phyloP scores from a whole-genome alignment of 2,888 invertebrate species.

The Trisateles emortualis region DNA sequence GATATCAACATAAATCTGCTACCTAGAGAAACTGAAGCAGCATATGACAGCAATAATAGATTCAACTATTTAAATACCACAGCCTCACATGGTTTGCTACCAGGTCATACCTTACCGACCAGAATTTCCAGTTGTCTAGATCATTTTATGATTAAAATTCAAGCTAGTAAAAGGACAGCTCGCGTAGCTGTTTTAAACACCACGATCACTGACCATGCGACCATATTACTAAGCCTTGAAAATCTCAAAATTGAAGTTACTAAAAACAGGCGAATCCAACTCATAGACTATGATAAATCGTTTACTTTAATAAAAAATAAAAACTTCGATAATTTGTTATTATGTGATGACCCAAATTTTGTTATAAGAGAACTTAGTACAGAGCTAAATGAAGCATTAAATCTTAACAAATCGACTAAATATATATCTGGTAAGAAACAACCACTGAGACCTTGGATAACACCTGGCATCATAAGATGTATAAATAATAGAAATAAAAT shows the following conservation, averaged over 20 bases:
- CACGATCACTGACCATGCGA: background rate
- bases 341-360: background rate
- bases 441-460: constrained; percentile 1
- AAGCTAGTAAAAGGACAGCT: background rate
- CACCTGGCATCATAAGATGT: background rate
- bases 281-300: background rate
- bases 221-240: background rate
- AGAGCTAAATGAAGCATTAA: too few species aligned
- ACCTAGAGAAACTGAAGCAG: background rate
- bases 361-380: background rate
- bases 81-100: background rate
- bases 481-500: background rate
- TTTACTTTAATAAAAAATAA: background rate
- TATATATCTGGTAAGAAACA: background rate
- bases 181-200: background rate
- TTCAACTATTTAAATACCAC: background rate
- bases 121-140: background rate
- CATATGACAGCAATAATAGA: background rate
- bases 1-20: background rate
- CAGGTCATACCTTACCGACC: background rate
- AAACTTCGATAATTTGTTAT: background rate
- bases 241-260: background rate
- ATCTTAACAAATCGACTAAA: background rate
- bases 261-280: background rate
- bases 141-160: background rate